Evolutionary conservation across 2,113 vertebrate species (phyloP), one percentile per base, ranked within the genome.

Genomic region (Takifugu bimaculatus): DNA sequence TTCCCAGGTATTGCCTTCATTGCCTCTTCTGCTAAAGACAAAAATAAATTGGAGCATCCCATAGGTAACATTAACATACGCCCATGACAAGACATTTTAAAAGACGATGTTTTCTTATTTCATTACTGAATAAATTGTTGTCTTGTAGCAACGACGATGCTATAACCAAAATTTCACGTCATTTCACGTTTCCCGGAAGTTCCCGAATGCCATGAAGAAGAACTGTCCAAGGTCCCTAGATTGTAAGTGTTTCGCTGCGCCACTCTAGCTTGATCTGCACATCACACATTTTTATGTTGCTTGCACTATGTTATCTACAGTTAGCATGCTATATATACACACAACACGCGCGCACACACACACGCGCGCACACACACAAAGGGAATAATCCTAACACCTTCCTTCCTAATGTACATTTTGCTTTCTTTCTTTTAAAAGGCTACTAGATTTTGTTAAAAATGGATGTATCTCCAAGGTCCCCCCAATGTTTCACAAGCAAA

Each of bases 161-260:
- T 6, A 47, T 1, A 14, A 5, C 0, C 1, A 25, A 64, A 26
- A 51, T 58, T 43, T 78, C 76, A 76, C 79, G 84, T 70, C 64
- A 81, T 56, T 72, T 80, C 29, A 56, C 43, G 27, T 12, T 39
- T 80, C 60, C 76, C 85, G 81, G 87, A 65, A 80, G 74, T 79
- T n/a, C n/a, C 4, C 5, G 42, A 66, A 5, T 54, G 28, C 50
- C 43, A 69, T 7, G 65, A 70, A 2, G 54, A 44, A 74, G 82
- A 75, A 59, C 87, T 87, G 63, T 87, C 87, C 85, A 80, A 63
- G 82, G 87, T 88, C 60, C 87, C 87, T 79, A 83, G 52, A 64
- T 58, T 6, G 80, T 74, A 28, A 77, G 77, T 48, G 51, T 52
- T 15, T 39, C 67, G 26, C 57, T 64, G 44, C 54, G 60, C 57